These are phyloP conservation scores for Helarctos malayanus DNA, from an alignment of 2,797 vertebrate genomes.

Conservation along the genomic window DNA sequence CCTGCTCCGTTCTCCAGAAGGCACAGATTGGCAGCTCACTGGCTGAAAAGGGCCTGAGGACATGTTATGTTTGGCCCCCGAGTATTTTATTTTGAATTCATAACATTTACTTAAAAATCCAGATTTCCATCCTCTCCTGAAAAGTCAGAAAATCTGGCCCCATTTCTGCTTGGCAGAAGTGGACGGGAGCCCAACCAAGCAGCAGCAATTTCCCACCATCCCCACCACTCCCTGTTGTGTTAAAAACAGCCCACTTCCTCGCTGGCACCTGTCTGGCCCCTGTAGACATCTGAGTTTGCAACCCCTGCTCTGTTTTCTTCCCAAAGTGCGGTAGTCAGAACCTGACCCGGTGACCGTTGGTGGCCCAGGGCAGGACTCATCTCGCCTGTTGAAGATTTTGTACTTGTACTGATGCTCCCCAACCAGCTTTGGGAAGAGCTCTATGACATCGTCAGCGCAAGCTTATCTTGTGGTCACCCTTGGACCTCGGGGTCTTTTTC, in stretches of 20 bases:
- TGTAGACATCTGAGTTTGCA: background rate
- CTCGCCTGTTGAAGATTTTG: background rate
- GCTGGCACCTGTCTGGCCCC: background rate
- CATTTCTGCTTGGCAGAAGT: background rate
- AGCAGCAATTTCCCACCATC: background rate
- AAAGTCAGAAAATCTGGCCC: background rate
- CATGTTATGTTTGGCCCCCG: background rate
- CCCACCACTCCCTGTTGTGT: rapidly evolving
- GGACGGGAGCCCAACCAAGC: background rate
- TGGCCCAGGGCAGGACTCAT: background rate
- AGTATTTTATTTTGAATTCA: slow-evolving; percentile 24
- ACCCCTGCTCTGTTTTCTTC: background rate
- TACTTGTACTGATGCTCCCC: background rate
- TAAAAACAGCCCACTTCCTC: background rate
- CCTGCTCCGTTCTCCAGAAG: background rate
- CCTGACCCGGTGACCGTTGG: background rate
- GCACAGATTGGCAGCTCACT: background rate
- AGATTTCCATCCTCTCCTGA: background rate
- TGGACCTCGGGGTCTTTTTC: background rate
- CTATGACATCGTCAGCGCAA: background rate
- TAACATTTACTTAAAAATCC: background rate
- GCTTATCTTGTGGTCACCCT: background rate
- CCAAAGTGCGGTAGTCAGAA: background rate
- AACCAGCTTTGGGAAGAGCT: background rate
- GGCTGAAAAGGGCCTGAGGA: background rate